Evolutionary conservation across 2,888 invertebrate species (phyloP), one percentile per base, ranked within the genome.

Genomic region (Podotricha telesiphe): DNA sequence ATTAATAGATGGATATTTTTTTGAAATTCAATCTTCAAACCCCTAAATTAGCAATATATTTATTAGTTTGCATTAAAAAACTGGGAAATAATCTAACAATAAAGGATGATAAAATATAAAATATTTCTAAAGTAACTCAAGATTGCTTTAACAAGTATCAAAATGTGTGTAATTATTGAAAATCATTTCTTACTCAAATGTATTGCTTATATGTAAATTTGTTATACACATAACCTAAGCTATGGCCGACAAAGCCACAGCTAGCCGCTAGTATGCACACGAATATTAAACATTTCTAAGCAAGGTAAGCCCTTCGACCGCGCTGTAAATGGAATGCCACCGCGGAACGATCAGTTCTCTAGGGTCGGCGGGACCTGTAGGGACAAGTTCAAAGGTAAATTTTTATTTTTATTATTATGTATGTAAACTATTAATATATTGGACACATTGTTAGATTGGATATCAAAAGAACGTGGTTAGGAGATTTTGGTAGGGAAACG

Each of bases 291-390:
- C 67, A 59, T 67, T 67, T 58, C 58, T 58, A 65, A 65, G 56
- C 65, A 58, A 56, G 65, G 65, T 67, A 61, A 67, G 40, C 67
- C 67, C 67, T 67, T 67, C 59, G 51, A 68, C 61, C 68, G 66
- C 65, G 58, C 68, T 42, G 68, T 70, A 74, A 73, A 71, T 73
- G 51, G 59, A 74, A 75, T 76, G 64, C 74, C 68, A 53, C 75
- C 74, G 63, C 67, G 63, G 76, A 72, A 63, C 70, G 69, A 74
- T 76, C 72, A 63, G 74, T 73, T 66, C 69, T 68, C 66, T 69
- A 28, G 6, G 70, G 71, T 69, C 61, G 37, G n/a, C n/a, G n/a
- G n/a, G 63, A 70, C 67, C 67, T 42, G 20, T 42, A n/a, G 42
- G 42, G 22, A 45, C 48, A n/a, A n/a, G 48, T 59, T 59, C 22